A percentile compares a stretch with the other conserved stretches of the same genome.
phyloP scores from a whole-genome alignment of 1,140 invertebrate species.

The Paramacrobiotus metropolitanus region DNA sequence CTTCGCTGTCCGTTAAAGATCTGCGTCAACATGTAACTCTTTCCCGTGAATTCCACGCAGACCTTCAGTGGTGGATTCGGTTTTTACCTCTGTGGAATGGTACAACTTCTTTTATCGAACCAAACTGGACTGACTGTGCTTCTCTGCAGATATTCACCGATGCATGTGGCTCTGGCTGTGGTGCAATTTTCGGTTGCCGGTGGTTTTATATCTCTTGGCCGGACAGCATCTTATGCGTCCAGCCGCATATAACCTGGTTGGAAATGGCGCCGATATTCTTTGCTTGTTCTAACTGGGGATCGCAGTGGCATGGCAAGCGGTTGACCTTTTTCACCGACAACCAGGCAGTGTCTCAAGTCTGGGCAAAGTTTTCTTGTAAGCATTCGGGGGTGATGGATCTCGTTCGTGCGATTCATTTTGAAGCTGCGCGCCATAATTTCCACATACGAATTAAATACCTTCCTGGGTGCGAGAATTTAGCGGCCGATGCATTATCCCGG shows the following conservation, averaged over 20 bases:
- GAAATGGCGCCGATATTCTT: too few relatives aligned
- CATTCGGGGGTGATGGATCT: background rate
- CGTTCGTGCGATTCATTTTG: background rate
- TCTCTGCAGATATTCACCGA: background rate
- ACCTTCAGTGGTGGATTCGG: too few relatives aligned
- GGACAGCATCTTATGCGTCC: too few relatives aligned
- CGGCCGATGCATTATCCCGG: too few relatives aligned
- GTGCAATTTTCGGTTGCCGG: background rate
- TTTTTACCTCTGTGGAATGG: too few relatives aligned
- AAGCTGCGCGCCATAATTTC: background rate
- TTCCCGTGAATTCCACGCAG: too few relatives aligned
- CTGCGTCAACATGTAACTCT: background rate
- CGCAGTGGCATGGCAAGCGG: too few relatives aligned
- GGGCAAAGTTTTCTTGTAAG: background rate
- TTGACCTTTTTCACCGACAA: too few relatives aligned
- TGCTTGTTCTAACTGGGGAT: too few relatives aligned
- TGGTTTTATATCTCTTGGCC: background rate
- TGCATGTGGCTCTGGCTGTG: background rate
- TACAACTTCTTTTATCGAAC: background rate
- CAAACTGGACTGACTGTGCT: background rate
- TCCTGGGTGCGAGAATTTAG: background rate
- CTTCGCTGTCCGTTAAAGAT: too few relatives aligned
- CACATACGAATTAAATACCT: background rate
- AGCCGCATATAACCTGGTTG: too few relatives aligned
- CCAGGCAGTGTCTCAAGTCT: too few relatives aligned